Conservation (phyloP, 1,140 invertebrate genomes). For the Melanaphis sacchari region DNA sequence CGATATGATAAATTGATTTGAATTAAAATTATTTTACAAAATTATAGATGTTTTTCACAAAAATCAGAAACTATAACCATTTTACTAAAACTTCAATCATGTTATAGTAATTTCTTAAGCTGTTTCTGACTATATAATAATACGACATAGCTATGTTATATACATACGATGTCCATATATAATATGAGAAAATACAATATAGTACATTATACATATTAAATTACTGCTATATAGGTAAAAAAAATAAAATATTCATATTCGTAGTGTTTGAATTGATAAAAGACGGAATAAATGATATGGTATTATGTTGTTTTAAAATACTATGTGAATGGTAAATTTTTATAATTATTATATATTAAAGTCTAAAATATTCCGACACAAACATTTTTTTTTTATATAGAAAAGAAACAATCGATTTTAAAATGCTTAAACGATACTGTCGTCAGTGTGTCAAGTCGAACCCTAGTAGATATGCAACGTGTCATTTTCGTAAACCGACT, state of each 20-base stretch:
- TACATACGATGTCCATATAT: background rate
- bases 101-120: background rate
- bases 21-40: background rate
- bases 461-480: background rate
- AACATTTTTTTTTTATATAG: background rate
- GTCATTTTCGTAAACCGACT: background rate
- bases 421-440: background rate
- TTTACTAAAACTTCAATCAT: background rate
- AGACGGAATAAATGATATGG: background rate
- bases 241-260: background rate
- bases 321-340: background rate
- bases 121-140: no score
- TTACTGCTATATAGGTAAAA: background rate
- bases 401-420: background rate
- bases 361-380: background rate
- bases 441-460: background rate
- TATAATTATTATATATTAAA: background rate
- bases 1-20: background rate
- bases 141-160: background rate
- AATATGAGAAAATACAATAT: background rate
- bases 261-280: background rate
- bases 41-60: background rate
- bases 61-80: background rate
- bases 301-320: background rate
- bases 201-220: background rate